These are phyloP conservation scores for Hydrocynus forskahlii DNA, from an alignment of 2,797 vertebrate genomes.

Conservation along the genomic window DNA sequence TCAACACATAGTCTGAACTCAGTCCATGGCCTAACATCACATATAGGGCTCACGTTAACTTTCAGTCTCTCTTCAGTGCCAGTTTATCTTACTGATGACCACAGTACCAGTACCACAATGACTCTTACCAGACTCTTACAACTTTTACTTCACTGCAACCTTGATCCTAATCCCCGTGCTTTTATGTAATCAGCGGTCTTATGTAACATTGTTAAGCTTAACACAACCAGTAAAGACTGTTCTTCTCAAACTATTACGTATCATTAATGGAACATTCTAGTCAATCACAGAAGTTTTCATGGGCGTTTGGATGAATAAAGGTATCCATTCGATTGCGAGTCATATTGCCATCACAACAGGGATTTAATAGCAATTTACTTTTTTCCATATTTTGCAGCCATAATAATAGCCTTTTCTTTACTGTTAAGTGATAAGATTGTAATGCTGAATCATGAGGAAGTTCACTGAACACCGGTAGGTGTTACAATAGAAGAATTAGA, in stretches of 20 bases:
- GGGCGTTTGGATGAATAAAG: not conserved
- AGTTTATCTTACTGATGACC: not conserved
- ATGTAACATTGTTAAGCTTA: conserved; percentile 6
- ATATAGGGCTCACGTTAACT: not conserved
- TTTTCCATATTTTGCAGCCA: not conserved
- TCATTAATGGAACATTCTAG: not conserved
- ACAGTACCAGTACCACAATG: not conserved
- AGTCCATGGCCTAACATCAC: not conserved
- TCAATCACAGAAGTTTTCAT: not conserved
- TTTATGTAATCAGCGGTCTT: conserved; percentile 3
- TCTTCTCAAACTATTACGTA: not conserved
- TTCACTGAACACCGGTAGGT: not conserved
- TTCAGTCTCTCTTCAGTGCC: not conserved
- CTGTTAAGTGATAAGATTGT: not conserved
- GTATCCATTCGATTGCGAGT: not conserved
- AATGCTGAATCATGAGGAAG: not conserved
- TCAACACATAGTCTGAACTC: no score
- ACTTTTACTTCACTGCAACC: conserved; percentile 13
- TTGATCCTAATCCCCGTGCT: conserved; percentile 26
- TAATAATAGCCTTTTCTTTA: not conserved
- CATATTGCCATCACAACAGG: not conserved
- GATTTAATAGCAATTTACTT: not conserved
- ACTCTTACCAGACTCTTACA: not conserved
- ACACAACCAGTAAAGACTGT: not conserved
- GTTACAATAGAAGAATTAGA: not conserved